Base-by-base conservation (phyloP, 37 sponge, comb jelly and placozoan genomes). In the Halichondria panicea region DNA sequence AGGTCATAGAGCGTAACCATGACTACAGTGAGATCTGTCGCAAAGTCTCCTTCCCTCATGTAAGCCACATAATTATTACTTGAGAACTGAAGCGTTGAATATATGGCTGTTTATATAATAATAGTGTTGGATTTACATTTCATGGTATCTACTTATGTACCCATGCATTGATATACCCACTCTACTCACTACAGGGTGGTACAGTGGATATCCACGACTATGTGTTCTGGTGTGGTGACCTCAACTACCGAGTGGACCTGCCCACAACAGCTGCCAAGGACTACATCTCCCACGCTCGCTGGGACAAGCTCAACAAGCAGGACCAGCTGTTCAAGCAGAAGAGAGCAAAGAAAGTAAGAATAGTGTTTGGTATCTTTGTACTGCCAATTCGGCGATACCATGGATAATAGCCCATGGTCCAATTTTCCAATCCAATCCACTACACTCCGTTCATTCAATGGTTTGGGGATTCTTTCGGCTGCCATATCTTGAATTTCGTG, bases 171-270 rank as follows among this genome's bases (percentile, higher is more conserved):
- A 7, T 12, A 6, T 41, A 15, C 52, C 32, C 25, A 31, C 36
- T 37, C 55, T 30, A 52, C 54, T 36, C 63, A 68, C 34, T 41
- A n/a, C 72, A 97, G 98, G 92, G 84, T 27, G 63, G 64, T 41
- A 85, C 85, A 15, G 35, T 95, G 34, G 87, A 83, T 2, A 71
- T 66, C 28, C 94, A 96, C 72, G 99, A 99, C 79, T 99, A 99
- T 75, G 94, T 99, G 58, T 96, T 99, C 56, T 99, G 99, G 99
- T 93, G 94, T 69, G 99, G 99, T 25, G 99, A 99, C 70, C 79
- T 99, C 63, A 99, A 99, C 88, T 99, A 99, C 66, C 82, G 99
- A 22, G 93, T 99, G 41, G 99, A 99, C 72, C 70, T 95, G 42
- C 81, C 92, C 33, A 80, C 85, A 43, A 62, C 83, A 8, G 66